Evolutionary conservation across 2,797 vertebrate genomes (phyloP).

Genomic region (Salmo trutta): DNA sequence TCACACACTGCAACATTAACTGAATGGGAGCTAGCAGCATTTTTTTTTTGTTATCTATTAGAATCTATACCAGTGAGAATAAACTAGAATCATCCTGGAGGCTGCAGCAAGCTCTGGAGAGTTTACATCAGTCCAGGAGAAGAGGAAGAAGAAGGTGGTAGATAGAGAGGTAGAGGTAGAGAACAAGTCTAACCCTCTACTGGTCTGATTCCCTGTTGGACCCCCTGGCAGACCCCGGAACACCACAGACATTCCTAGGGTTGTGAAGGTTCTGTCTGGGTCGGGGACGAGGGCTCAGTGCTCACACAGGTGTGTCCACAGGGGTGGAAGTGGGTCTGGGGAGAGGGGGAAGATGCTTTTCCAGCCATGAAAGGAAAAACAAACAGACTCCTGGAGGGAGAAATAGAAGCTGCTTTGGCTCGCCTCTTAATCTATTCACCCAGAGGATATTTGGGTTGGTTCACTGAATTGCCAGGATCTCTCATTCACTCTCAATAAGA

Average conservation of each 20-base stretch:
- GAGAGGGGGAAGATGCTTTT: slow-evolving; percentile 62
- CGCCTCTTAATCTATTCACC: slow-evolving; percentile 58
- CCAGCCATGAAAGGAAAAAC: slow-evolving; percentile 64
- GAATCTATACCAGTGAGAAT: slow-evolving; percentile 31
- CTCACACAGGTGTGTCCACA: slow-evolving; percentile 62
- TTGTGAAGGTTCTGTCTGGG: slow-evolving; percentile 52
- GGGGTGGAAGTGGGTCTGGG: slow-evolving; percentile 37
- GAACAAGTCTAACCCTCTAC: slow-evolving; percentile 60
- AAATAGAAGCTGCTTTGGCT: slow-evolving; percentile 38
- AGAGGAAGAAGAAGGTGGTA: slow-evolving; percentile 11
- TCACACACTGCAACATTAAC: slow-evolving; percentile 26
- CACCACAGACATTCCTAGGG: slow-evolving; percentile 53
- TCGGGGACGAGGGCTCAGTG: slow-evolving; percentile 49
- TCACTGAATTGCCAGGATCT: slow-evolving; percentile 51
- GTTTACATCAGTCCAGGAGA: slow-evolving; percentile 35
- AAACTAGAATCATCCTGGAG: slow-evolving; percentile 65
- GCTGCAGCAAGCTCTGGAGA: slow-evolving; percentile 46
- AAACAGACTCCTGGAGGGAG: slow-evolving; percentile 54
- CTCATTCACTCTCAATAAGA: slow-evolving; percentile 31
- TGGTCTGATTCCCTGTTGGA: slow-evolving; percentile 59
- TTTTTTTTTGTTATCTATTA: slow-evolving; percentile 4
- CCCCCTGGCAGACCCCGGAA: slow-evolving; percentile 61
- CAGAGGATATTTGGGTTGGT: slow-evolving; percentile 68
- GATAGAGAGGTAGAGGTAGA: neutral
- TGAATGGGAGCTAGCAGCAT: slow-evolving; percentile 44